Conservation (phyloP, 1,140 invertebrate species). For the Marisa cornuarietis region DNA sequence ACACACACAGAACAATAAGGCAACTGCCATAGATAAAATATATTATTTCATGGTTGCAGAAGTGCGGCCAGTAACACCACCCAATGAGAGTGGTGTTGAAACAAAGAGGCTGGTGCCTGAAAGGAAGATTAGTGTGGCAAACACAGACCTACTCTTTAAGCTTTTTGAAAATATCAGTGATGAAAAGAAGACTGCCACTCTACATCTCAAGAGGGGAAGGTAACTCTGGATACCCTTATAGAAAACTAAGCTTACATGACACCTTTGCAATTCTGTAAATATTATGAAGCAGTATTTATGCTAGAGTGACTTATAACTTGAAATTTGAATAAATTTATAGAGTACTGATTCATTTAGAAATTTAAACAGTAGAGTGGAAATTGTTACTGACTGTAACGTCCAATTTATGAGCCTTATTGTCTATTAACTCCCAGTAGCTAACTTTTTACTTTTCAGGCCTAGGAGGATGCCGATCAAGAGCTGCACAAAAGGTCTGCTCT, state of each 20-base stretch:
- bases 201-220: constrained; percentile 61
- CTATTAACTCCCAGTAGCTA: not conserved
- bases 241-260: too few species aligned
- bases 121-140: constrained; percentile 64
- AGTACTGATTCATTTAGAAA: too few species aligned
- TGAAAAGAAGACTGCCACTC: constrained; percentile 46
- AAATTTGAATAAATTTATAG: too few species aligned
- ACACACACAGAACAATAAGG: constrained; percentile 11
- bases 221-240: constrained; percentile 10
- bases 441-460: constrained; percentile 24
- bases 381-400: too few species aligned
- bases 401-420: not conserved
- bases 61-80: constrained; percentile 65
- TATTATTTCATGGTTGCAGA: constrained; percentile 48
- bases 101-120: constrained; percentile 42
- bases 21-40: not conserved
- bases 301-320: too few species aligned
- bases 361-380: too few species aligned
- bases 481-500: constrained; percentile 52
- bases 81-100: constrained; percentile 30
- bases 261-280: too few species aligned
- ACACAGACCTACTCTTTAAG: constrained; percentile 68
- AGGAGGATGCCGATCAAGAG: constrained; percentile 45
- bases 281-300: too few species aligned
- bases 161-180: constrained; percentile 67